phyloP scores from a whole-genome alignment of 2,797 vertebrate genomes.

The Aplochiton taeniatus region DNA sequence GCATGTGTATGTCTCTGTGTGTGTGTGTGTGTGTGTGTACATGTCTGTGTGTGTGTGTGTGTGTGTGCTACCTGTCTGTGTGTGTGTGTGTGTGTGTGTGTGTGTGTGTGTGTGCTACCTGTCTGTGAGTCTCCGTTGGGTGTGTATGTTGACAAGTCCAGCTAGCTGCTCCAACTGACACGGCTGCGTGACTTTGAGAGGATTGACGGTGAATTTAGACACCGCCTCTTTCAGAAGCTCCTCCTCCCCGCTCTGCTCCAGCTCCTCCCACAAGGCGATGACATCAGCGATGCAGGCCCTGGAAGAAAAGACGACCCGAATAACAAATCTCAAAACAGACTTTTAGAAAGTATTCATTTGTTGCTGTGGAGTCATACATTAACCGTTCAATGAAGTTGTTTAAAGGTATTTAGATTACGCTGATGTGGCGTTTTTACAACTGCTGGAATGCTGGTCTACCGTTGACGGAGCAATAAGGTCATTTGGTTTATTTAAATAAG shows the following conservation, averaged over 20 bases:
- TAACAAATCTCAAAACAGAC: too few relatives aligned
- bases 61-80: slow-evolving; percentile 74
- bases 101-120: slow-evolving; percentile 70
- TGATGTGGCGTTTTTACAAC: too few relatives aligned
- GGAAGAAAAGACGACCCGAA: slow-evolving; percentile 20
- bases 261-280: slow-evolving; percentile 83
- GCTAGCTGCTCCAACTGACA: slow-evolving; percentile 84
- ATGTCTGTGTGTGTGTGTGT: too few relatives aligned
- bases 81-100: slow-evolving; percentile 76
- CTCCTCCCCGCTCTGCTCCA: slow-evolving; percentile 69
- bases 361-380: too few relatives aligned
- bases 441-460: too few relatives aligned
- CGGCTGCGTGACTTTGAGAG: slow-evolving; percentile 82
- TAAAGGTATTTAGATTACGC: too few relatives aligned
- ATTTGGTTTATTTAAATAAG: too few relatives aligned
- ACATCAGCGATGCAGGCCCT: slow-evolving; percentile 86
- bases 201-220: slow-evolving; percentile 85
- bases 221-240: slow-evolving; percentile 69
- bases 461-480: too few relatives aligned
- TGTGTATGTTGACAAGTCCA: slow-evolving; percentile 81
- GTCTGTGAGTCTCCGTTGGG: slow-evolving; percentile 62
- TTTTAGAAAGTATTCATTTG: too few relatives aligned
- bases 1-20: too few relatives aligned
- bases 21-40: neutral
- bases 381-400: too few relatives aligned